Evolutionary conservation across 2,113 vertebrate genomes (phyloP).

Genomic region (Diphyllodes magnificus): DNA sequence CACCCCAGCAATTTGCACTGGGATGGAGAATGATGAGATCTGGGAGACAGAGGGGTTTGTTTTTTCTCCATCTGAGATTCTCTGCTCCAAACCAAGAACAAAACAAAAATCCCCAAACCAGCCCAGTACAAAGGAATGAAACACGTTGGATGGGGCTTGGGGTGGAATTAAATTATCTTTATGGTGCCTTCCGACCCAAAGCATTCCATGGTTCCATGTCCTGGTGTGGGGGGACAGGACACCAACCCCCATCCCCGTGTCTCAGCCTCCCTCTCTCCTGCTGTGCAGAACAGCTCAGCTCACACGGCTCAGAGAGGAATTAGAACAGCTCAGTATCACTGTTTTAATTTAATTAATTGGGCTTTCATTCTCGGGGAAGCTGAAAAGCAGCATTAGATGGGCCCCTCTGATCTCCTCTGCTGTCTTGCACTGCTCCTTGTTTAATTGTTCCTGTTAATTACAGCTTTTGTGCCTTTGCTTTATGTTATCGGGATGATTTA

Average conservation of each 20-base stretch:
- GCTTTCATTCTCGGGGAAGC: background rate
- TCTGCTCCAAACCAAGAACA: background rate
- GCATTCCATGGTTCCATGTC: rapidly evolving
- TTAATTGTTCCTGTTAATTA: conserved; percentile 24
- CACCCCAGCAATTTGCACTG: background rate
- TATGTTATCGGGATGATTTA: background rate
- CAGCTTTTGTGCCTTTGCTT: background rate
- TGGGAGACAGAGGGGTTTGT: background rate
- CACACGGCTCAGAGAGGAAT: background rate
- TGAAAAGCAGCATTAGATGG: background rate
- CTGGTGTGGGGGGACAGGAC: background rate
- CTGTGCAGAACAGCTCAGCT: background rate
- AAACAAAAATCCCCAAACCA: background rate
- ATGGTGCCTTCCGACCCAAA: background rate
- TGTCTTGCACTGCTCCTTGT: background rate
- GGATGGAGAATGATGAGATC: rapidly evolving
- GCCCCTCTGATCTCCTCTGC: background rate
- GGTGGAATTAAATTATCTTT: background rate
- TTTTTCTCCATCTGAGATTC: background rate
- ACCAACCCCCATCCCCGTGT: rapidly evolving
- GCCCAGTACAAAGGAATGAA: background rate
- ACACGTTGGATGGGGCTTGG: rapidly evolving
- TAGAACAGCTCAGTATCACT: conserved; percentile 20
- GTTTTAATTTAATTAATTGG: conserved; percentile 57
- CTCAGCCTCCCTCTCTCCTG: background rate